These are phyloP conservation scores for Miniopterus natalensis DNA, from an alignment of 2,113 vertebrate species.

Conservation along the genomic window DNA sequence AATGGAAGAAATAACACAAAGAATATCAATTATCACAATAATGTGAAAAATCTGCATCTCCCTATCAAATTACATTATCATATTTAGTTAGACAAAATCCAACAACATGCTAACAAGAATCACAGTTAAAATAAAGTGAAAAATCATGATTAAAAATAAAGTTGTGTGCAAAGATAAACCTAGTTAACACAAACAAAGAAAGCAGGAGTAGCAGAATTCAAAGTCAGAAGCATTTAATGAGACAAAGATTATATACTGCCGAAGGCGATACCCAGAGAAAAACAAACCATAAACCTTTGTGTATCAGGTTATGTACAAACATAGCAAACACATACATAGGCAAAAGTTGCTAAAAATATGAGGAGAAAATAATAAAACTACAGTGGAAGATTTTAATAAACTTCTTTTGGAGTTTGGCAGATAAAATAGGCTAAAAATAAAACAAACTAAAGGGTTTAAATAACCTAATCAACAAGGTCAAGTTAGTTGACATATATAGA, in stretches of 20 bases:
- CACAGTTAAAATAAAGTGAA: conserved; percentile 24
- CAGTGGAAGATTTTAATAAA: conserved; percentile 58
- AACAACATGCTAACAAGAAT: conserved; percentile 6
- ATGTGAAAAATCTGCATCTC: conserved; percentile 36
- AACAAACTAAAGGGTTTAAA: conserved; percentile 48
- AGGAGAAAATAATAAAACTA: conserved; percentile 49
- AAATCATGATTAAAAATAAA: conserved; percentile 21
- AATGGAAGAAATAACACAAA: conserved; percentile 31
- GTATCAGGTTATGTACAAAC: background rate
- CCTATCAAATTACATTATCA: background rate
- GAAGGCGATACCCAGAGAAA: conserved; percentile 19
- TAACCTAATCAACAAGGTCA: conserved; percentile 60
- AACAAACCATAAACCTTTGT: background rate
- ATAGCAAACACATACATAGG: background rate
- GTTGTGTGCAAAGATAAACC: background rate
- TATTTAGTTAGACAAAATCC: conserved; percentile 18
- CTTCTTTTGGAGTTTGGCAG: conserved; percentile 19
- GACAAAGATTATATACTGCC: background rate
- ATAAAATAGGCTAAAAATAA: conserved; percentile 67
- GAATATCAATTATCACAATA: background rate
- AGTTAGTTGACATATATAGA: conserved; percentile 45
- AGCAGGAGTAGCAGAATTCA: background rate
- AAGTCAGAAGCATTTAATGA: background rate
- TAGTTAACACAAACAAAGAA: background rate
- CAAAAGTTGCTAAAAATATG: conserved; percentile 4